A percentile compares a stretch with the other conserved stretches of the same genome.
These are phyloP conservation scores for Atherix ibis DNA, from an alignment of 2,888 invertebrate species.

Conservation along the genomic window DNA sequence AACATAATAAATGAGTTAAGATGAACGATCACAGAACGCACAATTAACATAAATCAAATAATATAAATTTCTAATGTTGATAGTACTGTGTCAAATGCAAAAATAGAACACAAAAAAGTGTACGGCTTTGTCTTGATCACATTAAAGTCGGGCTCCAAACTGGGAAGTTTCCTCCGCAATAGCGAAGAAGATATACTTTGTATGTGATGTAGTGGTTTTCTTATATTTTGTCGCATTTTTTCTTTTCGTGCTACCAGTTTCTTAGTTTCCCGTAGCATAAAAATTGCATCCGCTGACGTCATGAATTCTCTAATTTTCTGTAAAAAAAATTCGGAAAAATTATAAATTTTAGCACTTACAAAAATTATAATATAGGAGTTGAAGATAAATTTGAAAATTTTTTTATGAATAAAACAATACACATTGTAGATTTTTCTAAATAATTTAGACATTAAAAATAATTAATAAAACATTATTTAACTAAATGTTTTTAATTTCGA, in stretches of 20 bases:
- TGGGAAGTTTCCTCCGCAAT: constrained; percentile 17
- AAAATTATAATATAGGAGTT: not conserved
- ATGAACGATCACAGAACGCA: too few species aligned
- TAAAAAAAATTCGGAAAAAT: constrained; percentile 4
- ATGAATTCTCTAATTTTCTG: constrained; percentile 30
- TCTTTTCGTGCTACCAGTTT: constrained; percentile 32
- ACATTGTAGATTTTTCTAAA: not conserved
- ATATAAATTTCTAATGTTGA: constrained; percentile 21
- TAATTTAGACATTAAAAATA: not conserved
- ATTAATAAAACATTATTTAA: too few species aligned
- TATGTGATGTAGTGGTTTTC: constrained; percentile 16
- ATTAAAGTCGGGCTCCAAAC: constrained; percentile 31
- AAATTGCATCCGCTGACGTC: constrained; percentile 29
- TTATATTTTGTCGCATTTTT: constrained; percentile 29
- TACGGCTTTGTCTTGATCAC: constrained; percentile 26
- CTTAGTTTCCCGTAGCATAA: constrained; percentile 29
- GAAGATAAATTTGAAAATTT: not conserved
- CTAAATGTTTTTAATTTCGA: too few species aligned
- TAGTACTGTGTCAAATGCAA: constrained; percentile 30
- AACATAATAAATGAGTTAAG: too few species aligned
- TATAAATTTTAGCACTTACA: constrained; percentile 1
- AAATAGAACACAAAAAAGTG: constrained; percentile 29
- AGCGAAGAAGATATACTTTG: not conserved
- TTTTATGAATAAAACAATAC: not conserved
- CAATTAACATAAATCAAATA: too few species aligned